Percentiles rank a stretch among this genome's conserved stretches.
phyloP scores from a whole-genome alignment of 2,113 vertebrate species.

The Halcyon malimbica region DNA sequence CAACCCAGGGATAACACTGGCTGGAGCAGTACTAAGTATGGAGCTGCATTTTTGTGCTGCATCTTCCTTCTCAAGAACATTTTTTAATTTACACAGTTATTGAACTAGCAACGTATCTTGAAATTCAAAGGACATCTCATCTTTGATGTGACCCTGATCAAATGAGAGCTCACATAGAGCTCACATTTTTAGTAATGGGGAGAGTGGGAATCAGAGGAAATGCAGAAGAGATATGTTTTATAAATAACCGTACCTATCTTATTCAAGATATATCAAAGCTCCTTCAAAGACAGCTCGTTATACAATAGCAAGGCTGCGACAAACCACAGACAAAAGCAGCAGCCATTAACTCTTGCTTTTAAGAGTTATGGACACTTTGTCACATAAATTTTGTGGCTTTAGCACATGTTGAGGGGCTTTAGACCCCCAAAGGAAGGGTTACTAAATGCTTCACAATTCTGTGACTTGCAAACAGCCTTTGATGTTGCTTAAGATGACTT shows the following conservation, averaged over 20 bases:
- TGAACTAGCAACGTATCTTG: neutral
- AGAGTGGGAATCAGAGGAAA: neutral
- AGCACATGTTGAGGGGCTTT: neutral
- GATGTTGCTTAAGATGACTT: neutral
- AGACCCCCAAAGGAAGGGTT: neutral
- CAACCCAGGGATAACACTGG: neutral
- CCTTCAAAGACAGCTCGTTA: neutral
- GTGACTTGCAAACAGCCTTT: neutral
- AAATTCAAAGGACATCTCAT: neutral
- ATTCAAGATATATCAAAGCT: neutral
- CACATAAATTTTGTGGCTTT: neutral
- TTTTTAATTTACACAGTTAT: neutral
- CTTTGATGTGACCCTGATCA: neutral
- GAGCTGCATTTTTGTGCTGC: neutral
- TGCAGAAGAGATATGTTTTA: neutral
- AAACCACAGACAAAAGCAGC: neutral
- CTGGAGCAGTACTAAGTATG: neutral
- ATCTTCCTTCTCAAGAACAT: neutral
- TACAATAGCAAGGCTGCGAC: neutral
- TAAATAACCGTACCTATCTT: neutral
- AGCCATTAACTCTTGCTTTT: neutral
- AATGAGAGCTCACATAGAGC: neutral
- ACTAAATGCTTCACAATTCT: neutral
- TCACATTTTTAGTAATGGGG: neutral
- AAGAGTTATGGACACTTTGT: neutral